Conservation (phyloP, 2,797 vertebrate genomes). For the Onychomys torridus region DNA sequence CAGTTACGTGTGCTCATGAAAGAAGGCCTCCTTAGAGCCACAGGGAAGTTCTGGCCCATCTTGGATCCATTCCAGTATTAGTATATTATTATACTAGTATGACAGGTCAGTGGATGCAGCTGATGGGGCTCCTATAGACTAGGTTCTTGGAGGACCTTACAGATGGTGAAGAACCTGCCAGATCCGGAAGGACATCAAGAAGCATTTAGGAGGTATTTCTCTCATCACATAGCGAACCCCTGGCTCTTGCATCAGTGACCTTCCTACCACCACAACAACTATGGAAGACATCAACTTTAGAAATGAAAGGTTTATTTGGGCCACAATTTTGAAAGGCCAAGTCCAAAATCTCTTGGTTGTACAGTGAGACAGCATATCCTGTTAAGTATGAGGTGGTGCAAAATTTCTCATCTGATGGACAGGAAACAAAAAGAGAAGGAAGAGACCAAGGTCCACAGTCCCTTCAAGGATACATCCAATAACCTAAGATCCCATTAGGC, state of each 20-base stretch:
- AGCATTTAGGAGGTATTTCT: neutral
- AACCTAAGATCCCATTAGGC: too few species aligned
- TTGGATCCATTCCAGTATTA: neutral
- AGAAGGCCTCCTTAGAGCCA: neutral
- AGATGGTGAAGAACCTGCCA: neutral
- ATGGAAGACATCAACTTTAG: neutral
- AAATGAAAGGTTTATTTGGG: neutral
- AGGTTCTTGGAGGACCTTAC: neutral
- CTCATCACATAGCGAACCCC: neutral
- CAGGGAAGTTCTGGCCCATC: neutral
- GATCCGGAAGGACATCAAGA: too few species aligned
- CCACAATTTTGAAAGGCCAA: neutral
- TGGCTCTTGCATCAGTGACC: neutral
- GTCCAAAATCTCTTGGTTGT: neutral
- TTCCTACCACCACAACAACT: neutral
- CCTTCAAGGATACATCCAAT: neutral
- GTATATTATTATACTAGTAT: too few species aligned
- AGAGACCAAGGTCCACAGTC: neutral
- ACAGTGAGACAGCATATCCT: neutral
- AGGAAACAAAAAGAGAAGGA: neutral
- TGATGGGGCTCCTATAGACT: too few species aligned
- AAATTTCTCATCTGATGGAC: too few species aligned
- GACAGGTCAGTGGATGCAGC: neutral
- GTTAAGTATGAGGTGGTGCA: neutral
- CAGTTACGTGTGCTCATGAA: neutral